phyloP scores from a whole-genome alignment of 2,113 vertebrate genomes.

The Cyanoramphus novaezelandiae region DNA sequence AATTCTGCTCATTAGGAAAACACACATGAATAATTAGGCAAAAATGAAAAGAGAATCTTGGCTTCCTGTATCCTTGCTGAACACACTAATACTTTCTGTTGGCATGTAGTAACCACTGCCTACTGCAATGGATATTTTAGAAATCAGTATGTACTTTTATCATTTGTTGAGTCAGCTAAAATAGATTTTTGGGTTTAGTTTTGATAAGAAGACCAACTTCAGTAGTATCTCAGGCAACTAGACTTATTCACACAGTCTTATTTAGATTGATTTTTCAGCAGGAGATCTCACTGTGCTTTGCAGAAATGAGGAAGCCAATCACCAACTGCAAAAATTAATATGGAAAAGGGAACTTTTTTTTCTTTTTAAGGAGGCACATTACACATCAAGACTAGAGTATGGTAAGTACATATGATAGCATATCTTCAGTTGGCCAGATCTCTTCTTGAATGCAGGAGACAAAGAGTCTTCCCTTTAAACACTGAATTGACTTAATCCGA shows the following conservation, averaged over 20 bases:
- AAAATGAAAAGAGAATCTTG: not conserved
- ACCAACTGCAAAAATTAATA: not conserved
- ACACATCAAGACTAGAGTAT: not conserved
- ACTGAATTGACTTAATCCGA: not conserved
- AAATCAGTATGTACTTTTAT: constrained; percentile 9
- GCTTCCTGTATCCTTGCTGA: not conserved
- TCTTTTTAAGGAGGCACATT: not conserved
- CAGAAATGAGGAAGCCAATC: not conserved
- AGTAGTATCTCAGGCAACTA: not conserved
- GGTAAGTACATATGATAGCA: not conserved
- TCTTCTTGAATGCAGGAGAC: not conserved
- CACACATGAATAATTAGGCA: constrained; percentile 6
- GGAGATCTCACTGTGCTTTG: not conserved
- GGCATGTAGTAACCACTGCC: not conserved
- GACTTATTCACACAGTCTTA: not conserved
- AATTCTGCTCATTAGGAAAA: not conserved
- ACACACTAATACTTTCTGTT: not conserved
- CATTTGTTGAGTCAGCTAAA: constrained; percentile 10
- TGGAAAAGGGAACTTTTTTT: not conserved
- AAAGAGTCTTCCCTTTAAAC: not conserved
- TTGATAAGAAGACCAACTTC: constrained; percentile 8
- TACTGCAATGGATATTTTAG: constrained; percentile 28
- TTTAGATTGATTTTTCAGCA: not conserved
- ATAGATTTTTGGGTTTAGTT: not conserved
- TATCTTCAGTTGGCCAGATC: not conserved